Base-by-base conservation (phyloP, 2,797 vertebrate genomes). In the Diceros bicornis region DNA sequence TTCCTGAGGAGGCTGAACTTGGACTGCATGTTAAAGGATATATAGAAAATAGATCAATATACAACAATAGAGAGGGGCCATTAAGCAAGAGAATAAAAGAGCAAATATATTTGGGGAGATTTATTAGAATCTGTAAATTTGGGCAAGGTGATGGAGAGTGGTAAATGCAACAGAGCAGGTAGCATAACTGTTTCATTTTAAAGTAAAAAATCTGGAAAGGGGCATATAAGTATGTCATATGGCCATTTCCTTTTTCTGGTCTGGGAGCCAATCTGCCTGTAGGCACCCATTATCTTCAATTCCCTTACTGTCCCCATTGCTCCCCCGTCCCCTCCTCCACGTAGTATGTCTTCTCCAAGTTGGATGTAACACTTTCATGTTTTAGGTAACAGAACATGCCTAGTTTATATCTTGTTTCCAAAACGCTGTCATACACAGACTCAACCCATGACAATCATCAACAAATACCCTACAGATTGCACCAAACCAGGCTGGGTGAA, bases 161-260 rank as follows among this genome's bases (percentile, higher is more conserved):
- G 3, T 85, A 66, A 50, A 78, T 66, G 9, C 27, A 20, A 32
- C 12, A 61, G 41, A 90, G 47, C 4, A 88, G 10, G 7, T 77
- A 27, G 25, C 6, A 14, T 87, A 78, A 27, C 44, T 37, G 3
- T 68, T 20, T 7, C 18, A 64, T 66, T 89, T 95, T 79, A 75
- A 89, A 89, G 78, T 55, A 7, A 68, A 57, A 94, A 57, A 47
- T 72, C 27, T 85, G 34, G 8, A 89, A 97, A 68, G 6, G 3
- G 6, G 7, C 23, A 0, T 17, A 4, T 29, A 55, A 21, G 2
- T 57, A 25, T 29, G 23, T 4, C 27, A n/a, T 64, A 7, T 57
- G 16, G 23, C 0, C 6, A 18, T 47, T 78, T 50, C 9, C 21
- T n/a, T 95, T 90, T 89, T 59, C 32, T 72, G 14, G 11, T 66